Evolutionary conservation across 2,888 invertebrate genomes (phyloP).

Genomic region (Linnaemya vulpina): DNA sequence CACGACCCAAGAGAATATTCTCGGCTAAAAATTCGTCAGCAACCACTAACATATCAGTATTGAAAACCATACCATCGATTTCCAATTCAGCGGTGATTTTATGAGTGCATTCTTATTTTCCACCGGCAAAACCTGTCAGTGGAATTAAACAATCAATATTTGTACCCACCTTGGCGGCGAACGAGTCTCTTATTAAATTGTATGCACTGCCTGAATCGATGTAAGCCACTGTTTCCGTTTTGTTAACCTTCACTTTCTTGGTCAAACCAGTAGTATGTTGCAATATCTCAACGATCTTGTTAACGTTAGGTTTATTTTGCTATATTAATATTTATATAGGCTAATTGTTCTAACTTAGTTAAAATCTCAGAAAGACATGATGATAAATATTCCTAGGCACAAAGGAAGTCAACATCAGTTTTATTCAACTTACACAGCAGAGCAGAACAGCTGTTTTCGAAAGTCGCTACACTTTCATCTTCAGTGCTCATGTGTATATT

Average conservation of each 20-base stretch:
- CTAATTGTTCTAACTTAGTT: too few relatives aligned
- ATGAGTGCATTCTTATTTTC: conserved; percentile 37
- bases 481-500: too few relatives aligned
- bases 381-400: too few relatives aligned
- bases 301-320: conserved; percentile 28
- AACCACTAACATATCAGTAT: conserved; percentile 26
- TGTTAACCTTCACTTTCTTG: conserved; percentile 17
- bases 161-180: conserved; percentile 2
- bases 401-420: too few relatives aligned
- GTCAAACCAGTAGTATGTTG: neutral
- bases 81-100: conserved; percentile 42
- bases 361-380: too few relatives aligned
- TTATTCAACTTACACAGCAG: too few relatives aligned
- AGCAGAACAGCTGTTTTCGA: too few relatives aligned
- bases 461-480: too few relatives aligned
- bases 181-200: conserved; percentile 25
- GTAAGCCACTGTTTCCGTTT: conserved; percentile 11
- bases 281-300: conserved; percentile 19
- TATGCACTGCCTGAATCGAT: conserved; percentile 39
- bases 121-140: conserved; percentile 43
- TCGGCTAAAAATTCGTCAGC: conserved; percentile 14
- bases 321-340: too few relatives aligned
- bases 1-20: conserved; percentile 23
- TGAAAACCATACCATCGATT: conserved; percentile 49
- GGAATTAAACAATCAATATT: conserved; percentile 1